phyloP scores from a whole-genome alignment of 1,140 invertebrate genomes.

The Propsilocerus akamusi region DNA sequence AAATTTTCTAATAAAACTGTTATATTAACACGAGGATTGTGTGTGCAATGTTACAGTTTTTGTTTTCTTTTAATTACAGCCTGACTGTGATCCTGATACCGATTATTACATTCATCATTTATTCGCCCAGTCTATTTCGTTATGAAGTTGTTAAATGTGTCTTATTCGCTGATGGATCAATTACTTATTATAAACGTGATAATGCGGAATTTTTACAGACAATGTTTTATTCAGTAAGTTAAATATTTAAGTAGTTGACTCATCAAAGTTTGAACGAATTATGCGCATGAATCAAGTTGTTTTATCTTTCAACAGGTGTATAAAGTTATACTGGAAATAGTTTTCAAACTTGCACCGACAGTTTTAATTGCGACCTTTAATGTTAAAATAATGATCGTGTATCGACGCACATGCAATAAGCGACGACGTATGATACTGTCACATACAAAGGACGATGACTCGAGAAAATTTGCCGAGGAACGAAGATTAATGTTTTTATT shows the following conservation, averaged over 20 bases:
- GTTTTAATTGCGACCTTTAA: slow-evolving; percentile 46
- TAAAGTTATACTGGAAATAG: slow-evolving; percentile 39
- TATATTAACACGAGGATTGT: not conserved
- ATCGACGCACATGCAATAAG: slow-evolving; percentile 40
- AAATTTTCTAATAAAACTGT: no score
- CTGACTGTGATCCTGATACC: slow-evolving; percentile 40
- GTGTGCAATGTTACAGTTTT: not conserved
- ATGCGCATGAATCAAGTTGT: not conserved
- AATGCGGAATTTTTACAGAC: slow-evolving; percentile 31
- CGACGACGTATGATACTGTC: slow-evolving; percentile 40
- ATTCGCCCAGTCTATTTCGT: slow-evolving; percentile 41
- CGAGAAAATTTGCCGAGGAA: slow-evolving; percentile 49
- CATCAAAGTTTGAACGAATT: not conserved
- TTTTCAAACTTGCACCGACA: slow-evolving; percentile 48
- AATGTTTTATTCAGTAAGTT: slow-evolving; percentile 29
- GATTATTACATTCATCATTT: slow-evolving; percentile 38
- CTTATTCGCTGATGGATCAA: slow-evolving; percentile 22
- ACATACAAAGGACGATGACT: slow-evolving; percentile 36
- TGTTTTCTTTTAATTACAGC: slow-evolving; percentile 8
- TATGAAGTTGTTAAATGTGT: slow-evolving; percentile 37
- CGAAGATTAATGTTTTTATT: slow-evolving; percentile 44
- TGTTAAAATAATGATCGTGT: slow-evolving; percentile 47
- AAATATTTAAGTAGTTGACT: not conserved
- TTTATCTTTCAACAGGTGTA: slow-evolving; percentile 26
- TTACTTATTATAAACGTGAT: slow-evolving; percentile 36